These are phyloP conservation scores for Euphydryas editha DNA, from an alignment of 2,888 invertebrate genomes.

Conservation along the genomic window DNA sequence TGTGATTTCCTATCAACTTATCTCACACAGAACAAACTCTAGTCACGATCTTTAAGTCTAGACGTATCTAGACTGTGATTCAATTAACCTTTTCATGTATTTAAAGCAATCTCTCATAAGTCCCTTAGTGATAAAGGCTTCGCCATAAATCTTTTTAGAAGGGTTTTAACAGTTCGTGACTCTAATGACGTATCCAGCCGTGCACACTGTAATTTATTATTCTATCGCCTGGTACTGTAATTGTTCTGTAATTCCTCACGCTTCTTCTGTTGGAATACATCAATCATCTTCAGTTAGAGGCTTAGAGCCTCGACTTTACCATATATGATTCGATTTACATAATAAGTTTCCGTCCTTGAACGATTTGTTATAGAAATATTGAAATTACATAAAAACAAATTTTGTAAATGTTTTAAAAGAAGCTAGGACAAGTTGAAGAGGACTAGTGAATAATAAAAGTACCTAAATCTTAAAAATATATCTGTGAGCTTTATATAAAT, in stretches of 20 bases:
- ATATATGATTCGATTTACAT: slow-evolving; percentile 6
- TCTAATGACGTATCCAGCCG: slow-evolving; percentile 59
- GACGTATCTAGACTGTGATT: slow-evolving; percentile 24
- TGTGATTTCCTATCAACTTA: background rate
- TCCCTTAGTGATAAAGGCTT: slow-evolving; percentile 49
- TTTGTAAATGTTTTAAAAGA: too few relatives aligned
- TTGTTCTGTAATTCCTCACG: slow-evolving; percentile 51
- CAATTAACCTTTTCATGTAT: slow-evolving; percentile 44
- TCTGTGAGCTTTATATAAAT: too few relatives aligned
- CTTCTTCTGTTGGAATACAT: slow-evolving; percentile 41
- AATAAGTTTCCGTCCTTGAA: slow-evolving; percentile 8
- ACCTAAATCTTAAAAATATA: too few relatives aligned
- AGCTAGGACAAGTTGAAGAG: too few relatives aligned
- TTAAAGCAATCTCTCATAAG: slow-evolving; percentile 27
- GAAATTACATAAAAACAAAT: too few relatives aligned
- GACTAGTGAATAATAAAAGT: too few relatives aligned
- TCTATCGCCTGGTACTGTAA: slow-evolving; percentile 46
- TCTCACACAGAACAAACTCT: background rate
- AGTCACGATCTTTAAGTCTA: slow-evolving; percentile 26
- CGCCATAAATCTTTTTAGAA: slow-evolving; percentile 64
- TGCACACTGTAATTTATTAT: slow-evolving; percentile 62
- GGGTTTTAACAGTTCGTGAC: slow-evolving; percentile 74
- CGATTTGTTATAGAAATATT: too few relatives aligned
- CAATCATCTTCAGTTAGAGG: slow-evolving; percentile 40
- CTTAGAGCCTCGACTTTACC: slow-evolving; percentile 36